Conservation (phyloP, 2,113 vertebrate genomes). For the Apistogramma diplotaenia region DNA sequence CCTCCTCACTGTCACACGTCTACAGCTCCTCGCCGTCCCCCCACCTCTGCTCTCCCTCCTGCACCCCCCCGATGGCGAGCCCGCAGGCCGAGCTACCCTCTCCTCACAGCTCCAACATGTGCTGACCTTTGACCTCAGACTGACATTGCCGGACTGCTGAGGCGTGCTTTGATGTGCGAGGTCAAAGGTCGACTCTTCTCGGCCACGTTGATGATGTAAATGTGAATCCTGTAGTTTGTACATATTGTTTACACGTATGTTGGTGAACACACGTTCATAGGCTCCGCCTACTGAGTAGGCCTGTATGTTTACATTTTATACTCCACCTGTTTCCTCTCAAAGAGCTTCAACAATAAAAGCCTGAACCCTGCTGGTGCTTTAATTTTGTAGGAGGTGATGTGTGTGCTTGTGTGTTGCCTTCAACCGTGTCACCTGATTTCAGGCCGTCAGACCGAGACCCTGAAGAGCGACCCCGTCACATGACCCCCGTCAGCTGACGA, state of each 20-base stretch:
- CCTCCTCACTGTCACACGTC: slow-evolving; percentile 43
- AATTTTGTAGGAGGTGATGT: background rate
- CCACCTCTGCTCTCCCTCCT: slow-evolving; percentile 71
- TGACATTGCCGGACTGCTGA: slow-evolving; percentile 6
- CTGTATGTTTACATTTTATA: slow-evolving; percentile 93
- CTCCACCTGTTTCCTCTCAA: slow-evolving; percentile 85
- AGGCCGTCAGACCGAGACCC: too few relatives aligned
- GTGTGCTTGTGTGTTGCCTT: background rate
- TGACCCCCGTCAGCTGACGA: background rate
- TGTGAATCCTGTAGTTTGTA: slow-evolving; percentile 70
- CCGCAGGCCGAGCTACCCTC: slow-evolving; percentile 84
- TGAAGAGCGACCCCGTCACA: too few relatives aligned
- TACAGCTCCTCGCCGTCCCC: background rate
- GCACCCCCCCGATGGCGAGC: slow-evolving; percentile 78
- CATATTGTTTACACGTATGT: slow-evolving; percentile 74
- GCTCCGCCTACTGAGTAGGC: slow-evolving; percentile 95
- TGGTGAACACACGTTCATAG: background rate
- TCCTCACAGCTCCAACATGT: slow-evolving; percentile 87
- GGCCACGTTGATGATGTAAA: slow-evolving; percentile 71
- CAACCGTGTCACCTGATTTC: too few relatives aligned
- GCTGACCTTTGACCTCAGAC: slow-evolving; percentile 61
- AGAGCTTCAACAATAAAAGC: slow-evolving; percentile 82
- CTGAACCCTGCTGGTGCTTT: slow-evolving; percentile 31
- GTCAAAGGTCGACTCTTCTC: slow-evolving; percentile 27
- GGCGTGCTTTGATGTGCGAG: background rate